Evolutionary conservation across 2,797 vertebrate species (phyloP).

Genomic region (Tiaroga cobitis): DNA sequence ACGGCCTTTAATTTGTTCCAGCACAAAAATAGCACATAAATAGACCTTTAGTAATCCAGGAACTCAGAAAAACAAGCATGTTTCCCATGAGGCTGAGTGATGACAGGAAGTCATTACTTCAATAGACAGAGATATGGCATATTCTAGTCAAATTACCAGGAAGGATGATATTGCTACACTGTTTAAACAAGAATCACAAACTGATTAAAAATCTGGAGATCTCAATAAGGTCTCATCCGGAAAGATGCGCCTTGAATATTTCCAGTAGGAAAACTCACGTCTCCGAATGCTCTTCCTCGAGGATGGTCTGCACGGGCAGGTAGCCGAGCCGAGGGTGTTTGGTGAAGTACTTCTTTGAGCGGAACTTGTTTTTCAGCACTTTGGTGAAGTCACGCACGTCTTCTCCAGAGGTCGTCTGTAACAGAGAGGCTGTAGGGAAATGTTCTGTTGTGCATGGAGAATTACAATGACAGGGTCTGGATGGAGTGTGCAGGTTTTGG

Average conservation of each 20-base stretch:
- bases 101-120: not conserved
- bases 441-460: conserved; percentile 14
- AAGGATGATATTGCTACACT: not conserved
- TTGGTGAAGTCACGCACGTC: conserved; percentile 88
- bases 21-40: conserved; percentile 14
- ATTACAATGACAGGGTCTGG: not conserved
- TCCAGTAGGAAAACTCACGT: conserved; percentile 75
- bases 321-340: conserved; percentile 87
- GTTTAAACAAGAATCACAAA: not conserved
- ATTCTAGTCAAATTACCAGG: not conserved
- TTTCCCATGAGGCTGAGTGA: conserved; percentile 7
- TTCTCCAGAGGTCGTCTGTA: conserved; percentile 87
- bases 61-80: not conserved
- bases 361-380: conserved; percentile 88
- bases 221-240: not conserved
- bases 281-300: conserved; percentile 84
- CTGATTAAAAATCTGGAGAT: not conserved
- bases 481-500: not conserved
- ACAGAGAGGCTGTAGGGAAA: conserved; percentile 32
- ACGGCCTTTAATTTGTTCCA: not conserved
- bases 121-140: not conserved
- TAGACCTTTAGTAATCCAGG: not conserved
- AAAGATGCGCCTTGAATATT: not conserved
- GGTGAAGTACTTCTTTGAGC: conserved; percentile 88
- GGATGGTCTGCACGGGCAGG: conserved; percentile 84